A percentile compares a stretch with the other conserved stretches of the same genome.
These are phyloP conservation scores for Calycopis cecrops DNA, from an alignment of 1,140 invertebrate species.

Conservation along the genomic window DNA sequence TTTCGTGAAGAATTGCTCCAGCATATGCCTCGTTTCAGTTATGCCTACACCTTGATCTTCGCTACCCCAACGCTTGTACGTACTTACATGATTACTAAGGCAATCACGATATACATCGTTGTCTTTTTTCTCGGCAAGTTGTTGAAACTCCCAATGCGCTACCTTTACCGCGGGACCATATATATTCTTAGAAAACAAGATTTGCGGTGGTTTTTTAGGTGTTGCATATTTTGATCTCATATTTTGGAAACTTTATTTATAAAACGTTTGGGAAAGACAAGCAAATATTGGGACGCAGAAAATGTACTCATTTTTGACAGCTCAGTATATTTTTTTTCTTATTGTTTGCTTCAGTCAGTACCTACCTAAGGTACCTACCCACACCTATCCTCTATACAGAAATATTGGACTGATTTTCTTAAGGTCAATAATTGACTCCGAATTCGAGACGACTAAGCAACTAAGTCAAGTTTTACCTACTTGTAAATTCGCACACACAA, in stretches of 20 bases:
- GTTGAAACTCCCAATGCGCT: slow-evolving; percentile 61
- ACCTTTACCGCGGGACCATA: slow-evolving; percentile 64
- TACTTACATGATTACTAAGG: slow-evolving; percentile 65
- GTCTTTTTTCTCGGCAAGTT: slow-evolving; percentile 61
- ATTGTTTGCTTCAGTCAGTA: too few relatives aligned
- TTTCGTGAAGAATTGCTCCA: slow-evolving; percentile 53
- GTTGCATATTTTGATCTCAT: slow-evolving; percentile 57
- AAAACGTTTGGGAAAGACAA: too few relatives aligned
- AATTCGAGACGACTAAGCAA: too few relatives aligned
- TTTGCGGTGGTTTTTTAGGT: slow-evolving; percentile 62
- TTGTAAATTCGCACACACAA: too few relatives aligned
- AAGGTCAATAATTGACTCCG: too few relatives aligned
- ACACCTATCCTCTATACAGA: too few relatives aligned
- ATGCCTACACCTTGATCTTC: slow-evolving; percentile 42
- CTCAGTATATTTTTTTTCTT: too few relatives aligned
- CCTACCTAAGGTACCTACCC: too few relatives aligned
- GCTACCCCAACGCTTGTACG: slow-evolving; percentile 59
- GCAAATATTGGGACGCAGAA: too few relatives aligned
- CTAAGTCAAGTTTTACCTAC: too few relatives aligned
- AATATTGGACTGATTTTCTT: too few relatives aligned
- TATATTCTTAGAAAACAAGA: slow-evolving; percentile 68
- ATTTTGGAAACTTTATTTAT: slow-evolving; percentile 17
- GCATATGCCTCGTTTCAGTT: slow-evolving; percentile 63
- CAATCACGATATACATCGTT: slow-evolving; percentile 65
- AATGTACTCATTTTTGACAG: too few relatives aligned